Evolutionary conservation across 2,797 vertebrate genomes (phyloP), one percentile per base, ranked within the genome.

Genomic region (Xenops minutus): DNA sequence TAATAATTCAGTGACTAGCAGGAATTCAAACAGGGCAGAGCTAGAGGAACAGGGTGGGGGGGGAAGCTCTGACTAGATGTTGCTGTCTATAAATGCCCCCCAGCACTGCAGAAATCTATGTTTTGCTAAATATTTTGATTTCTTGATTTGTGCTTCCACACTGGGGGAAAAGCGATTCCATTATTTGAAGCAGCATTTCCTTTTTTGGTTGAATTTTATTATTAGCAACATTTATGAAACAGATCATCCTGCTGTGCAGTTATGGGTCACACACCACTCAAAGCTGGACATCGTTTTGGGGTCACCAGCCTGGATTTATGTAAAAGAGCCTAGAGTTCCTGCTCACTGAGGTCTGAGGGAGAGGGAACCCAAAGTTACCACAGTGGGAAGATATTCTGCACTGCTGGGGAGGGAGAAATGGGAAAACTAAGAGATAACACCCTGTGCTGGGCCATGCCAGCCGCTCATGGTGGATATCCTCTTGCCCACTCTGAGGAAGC

Each of bases 1-100:
- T 55, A 89, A 63, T 85, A 95, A 96, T 78, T 80, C 85, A 73
- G 69, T 96, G 94, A 91, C 89, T 79, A 89, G 73, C 58, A 92
- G 91, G 91, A 96, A 95, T 93, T 91, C 58, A 48, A 89, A 68
- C 6, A 66, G 30, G 41, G 68, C 12, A 22, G 74, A 92, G 89
- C 39, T 41, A 8, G 36, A 68, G 89, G 75, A 80, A 27, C 49
- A n/a, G n/a, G n/a, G n/a, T n/a, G n/a, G n/a, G 51, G 46, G 64
- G 43, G 63, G 32, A 41, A 87, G 49, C 36, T 81, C 34, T 71
- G 55, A 22, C 14, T 48, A 10, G 43, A 44, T 34, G 73, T 15
- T 64, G 59, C 62, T 86, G 43, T 26, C 72, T 78, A 22, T 52
- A 64, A 78, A 92, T 41, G 37, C 61, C 83, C n/a, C 34, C 21